A percentile compares a stretch with the other conserved stretches of the same genome.
Evolutionary conservation across 2,113 vertebrate genomes (phyloP).

Genomic region (Theristicus caerulescens): DNA sequence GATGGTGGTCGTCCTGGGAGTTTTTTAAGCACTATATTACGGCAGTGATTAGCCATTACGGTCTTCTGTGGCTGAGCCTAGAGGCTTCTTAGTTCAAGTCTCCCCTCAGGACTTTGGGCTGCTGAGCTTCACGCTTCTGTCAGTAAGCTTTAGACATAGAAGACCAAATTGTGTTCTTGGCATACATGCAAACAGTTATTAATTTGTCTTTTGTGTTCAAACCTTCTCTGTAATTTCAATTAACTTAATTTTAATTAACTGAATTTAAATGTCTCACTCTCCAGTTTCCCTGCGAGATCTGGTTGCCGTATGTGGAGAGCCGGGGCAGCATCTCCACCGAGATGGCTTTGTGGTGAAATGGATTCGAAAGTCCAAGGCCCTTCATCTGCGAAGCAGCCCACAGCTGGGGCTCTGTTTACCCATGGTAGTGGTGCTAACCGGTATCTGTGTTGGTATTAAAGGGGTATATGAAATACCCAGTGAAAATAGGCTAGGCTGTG

Average conservation of each 20-base stretch:
- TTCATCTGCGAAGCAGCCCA: rapidly evolving
- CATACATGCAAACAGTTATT: neutral
- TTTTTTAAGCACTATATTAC: neutral
- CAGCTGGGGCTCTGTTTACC: neutral
- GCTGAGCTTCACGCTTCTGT: neutral
- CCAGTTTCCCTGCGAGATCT: neutral
- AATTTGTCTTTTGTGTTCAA: neutral
- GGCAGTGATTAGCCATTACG: neutral
- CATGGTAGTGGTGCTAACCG: rapidly evolving
- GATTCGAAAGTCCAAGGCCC: neutral
- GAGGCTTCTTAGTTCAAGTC: neutral
- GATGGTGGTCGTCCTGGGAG: neutral
- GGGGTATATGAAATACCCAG: neutral
- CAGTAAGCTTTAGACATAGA: neutral
- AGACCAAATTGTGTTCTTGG: neutral
- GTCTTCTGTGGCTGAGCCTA: neutral
- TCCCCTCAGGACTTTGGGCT: neutral
- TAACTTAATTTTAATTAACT: neutral
- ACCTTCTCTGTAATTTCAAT: neutral
- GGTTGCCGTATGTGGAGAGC: rapidly evolving
- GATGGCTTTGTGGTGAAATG: neutral
- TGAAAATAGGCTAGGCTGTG: neutral
- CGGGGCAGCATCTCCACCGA: rapidly evolving
- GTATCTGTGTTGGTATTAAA: neutral
- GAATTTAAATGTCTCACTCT: neutral